Evolutionary conservation across 2,113 vertebrate genomes (phyloP).

Genomic region (Varanus komodoensis): DNA sequence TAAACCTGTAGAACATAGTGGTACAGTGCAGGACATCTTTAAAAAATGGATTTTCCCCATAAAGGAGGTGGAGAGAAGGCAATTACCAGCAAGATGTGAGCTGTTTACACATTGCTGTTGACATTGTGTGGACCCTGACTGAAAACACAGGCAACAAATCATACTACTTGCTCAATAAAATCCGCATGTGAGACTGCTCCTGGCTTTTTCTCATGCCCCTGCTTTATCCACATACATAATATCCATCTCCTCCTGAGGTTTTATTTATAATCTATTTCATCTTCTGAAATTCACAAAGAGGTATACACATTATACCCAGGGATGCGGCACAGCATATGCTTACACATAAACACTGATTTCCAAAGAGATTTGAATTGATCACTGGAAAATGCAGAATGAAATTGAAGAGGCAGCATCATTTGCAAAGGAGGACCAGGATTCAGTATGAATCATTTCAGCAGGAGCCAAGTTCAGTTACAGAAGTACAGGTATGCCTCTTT

Average conservation of each 20-base stretch:
- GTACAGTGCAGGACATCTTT: too few species aligned
- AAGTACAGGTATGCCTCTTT: slow-evolving; percentile 5
- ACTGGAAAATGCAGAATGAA: slow-evolving; percentile 37
- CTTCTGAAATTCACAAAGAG: slow-evolving; percentile 44
- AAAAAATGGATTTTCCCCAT: too few species aligned
- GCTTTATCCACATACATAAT: slow-evolving; percentile 6
- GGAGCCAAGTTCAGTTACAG: slow-evolving; percentile 41
- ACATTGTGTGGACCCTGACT: too few species aligned
- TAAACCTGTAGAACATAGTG: too few species aligned
- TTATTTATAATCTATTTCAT: slow-evolving; percentile 44
- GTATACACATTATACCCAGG: slow-evolving; percentile 23
- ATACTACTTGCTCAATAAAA: too few species aligned
- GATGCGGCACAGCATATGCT: background rate
- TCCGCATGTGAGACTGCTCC: too few species aligned
- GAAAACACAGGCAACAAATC: too few species aligned
- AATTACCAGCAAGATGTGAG: too few species aligned
- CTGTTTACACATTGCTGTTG: too few species aligned
- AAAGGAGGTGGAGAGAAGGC: too few species aligned
- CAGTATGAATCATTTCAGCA: slow-evolving; percentile 18
- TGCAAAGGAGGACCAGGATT: slow-evolving; percentile 36
- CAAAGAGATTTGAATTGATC: slow-evolving; percentile 45
- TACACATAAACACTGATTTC: slow-evolving; percentile 50
- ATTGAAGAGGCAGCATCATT: slow-evolving; percentile 26
- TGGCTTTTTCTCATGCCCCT: background rate
- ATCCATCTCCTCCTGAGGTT: background rate